Evolutionary conservation across 2,888 invertebrate species (phyloP), one percentile per base, ranked within the genome.

Genomic region (Agrotis puta): DNA sequence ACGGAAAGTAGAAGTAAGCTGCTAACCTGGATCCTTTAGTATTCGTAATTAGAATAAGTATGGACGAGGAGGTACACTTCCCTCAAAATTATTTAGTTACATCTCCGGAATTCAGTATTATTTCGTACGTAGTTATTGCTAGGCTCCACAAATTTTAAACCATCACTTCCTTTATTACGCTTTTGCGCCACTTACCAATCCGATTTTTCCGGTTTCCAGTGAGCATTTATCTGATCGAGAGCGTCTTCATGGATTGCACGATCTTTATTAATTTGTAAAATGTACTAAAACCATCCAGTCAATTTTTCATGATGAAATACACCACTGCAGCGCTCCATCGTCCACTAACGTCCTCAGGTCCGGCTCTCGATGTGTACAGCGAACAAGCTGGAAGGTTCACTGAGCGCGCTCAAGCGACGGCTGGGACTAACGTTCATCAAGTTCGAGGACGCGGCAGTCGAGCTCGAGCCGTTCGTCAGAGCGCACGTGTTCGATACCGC

Each of bases 361-460:
- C 97, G 98, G 2, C 96, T 99, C 74, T 99, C 99, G 89, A 98
- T 99, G 91, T 97, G 98, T 80, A 99, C 99, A 33, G 97, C 98
- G 0, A 97, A 97, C 82, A 98, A 99, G 93, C 95, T 99, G 72
- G 94, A 94, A 82, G 89, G 91, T 0, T 97, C 98, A 87, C 96
- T 99, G 77, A 97, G 97, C 76, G 96, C 96, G 77, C 97, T 99
- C 68, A 99, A 99, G 95, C 97, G 98, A 75, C 97, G 98, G 78
- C 96, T 99, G 66, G 98, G 98, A 1, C 96, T 99, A 56, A 98
- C 98, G 56, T 96, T 99, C 70, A 98, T 99, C 84, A 98, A 98
- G 90, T 99, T 99, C 94, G 99, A 99, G 95, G 99, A 99, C 93
- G 99, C 99, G 18, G 97, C 98, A 54, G 98, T 99, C 18, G 98